A percentile compares a stretch with the other conserved stretches of the same genome.
Conservation (phyloP, 2,888 invertebrate genomes). For the Icerya purchasi region DNA sequence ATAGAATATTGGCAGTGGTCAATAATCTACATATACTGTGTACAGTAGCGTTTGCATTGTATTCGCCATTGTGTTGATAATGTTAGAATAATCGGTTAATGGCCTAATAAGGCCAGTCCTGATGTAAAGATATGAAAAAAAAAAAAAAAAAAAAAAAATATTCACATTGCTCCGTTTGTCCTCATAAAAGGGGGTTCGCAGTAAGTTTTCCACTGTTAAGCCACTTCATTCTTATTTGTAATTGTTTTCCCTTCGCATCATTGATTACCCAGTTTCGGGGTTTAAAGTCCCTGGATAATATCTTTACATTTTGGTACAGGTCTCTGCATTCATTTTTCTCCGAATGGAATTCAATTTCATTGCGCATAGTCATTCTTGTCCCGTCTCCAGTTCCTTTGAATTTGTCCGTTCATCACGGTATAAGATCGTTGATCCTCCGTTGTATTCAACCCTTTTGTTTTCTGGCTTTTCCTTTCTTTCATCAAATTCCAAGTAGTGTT, state of each 20-base stretch:
- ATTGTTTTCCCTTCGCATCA: neutral
- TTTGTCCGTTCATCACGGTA: neutral
- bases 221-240: neutral
- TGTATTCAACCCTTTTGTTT: neutral
- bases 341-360: neutral
- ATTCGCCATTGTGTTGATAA: too few species aligned
- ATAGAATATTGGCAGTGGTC: too few species aligned
- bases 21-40: too few species aligned
- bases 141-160: too few species aligned
- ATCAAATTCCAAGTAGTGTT: neutral
- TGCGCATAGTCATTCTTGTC: neutral
- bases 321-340: neutral
- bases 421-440: neutral
- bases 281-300: neutral
- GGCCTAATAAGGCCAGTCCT: too few species aligned
- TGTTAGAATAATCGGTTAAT: too few species aligned
- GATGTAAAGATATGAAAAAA: too few species aligned
- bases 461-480: neutral
- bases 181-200: neutral
- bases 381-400: neutral
- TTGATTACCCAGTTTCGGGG: neutral
- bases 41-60: too few species aligned
- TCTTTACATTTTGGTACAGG: too few species aligned
- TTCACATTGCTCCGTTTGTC: too few species aligned
- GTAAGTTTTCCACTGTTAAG: neutral